Base-by-base conservation (phyloP, 2,113 vertebrate species). In the Ictidomys tridecemlineatus region DNA sequence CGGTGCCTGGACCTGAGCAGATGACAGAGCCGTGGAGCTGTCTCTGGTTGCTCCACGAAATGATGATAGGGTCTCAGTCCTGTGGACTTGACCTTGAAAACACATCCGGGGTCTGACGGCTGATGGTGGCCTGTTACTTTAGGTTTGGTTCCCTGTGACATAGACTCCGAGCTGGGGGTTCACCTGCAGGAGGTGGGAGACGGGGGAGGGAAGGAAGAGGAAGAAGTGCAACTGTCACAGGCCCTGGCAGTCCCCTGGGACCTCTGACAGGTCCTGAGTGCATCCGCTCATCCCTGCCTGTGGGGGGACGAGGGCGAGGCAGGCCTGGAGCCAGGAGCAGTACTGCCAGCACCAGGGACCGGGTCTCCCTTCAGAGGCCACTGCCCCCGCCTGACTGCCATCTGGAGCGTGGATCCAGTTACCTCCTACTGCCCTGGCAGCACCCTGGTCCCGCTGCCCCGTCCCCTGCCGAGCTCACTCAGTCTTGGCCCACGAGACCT, bases 11-110 rank as follows among this genome's bases (percentile, higher is more conserved):
- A 3, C 32, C 51, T 34, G 72, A 34, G 79, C n/a, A 28, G 37
- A 24, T 30, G 14, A 26, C 0, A 5, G 58, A 37, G 53, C 22
- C 1, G 5, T 8, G 22, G 28, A 48, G 32, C 48, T 11, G 0
- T 4, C 39, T 39, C 67, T 51, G 10, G 18, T 5, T 48, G 17
- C 22, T 83, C 78, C 30, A 34, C 8, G 67, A 65, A 3, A 28
- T 10, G 28, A 63, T 7, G 20, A 61, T 10, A 26, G 37, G 0
- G 67, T 74, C n/a, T 65, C 45, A 11, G 11, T 65, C 37, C 79
- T 45, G n/a, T 58, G 56, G 56, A 20, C 0, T 58, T 58, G 56
- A 58, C 56, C 56, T 58, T 22, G 56, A 24, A 58, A 58, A 14
- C 6, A 13, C 7, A 28, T 1, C 32, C 26, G 2, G n/a, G 79